Evolutionary conservation across 2,797 vertebrate genomes (phyloP), one percentile per base, ranked within the genome.

Genomic region (Eleutherodactylus coqui): DNA sequence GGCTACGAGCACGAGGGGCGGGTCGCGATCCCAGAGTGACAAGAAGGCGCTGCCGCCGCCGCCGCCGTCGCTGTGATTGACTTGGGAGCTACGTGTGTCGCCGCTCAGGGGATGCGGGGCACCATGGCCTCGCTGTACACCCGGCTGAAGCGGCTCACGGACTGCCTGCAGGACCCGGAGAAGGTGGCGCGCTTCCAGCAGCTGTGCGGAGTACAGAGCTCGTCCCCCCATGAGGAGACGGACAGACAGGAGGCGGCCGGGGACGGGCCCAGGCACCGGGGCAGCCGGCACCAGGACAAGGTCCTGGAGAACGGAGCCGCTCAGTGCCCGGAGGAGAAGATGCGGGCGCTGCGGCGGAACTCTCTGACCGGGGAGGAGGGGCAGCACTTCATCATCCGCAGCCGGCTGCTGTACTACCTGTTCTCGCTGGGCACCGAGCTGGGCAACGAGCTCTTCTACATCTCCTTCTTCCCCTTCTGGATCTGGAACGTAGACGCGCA

Each of bases 371-470:
- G 92, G 4, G 97, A 97, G 69, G 90, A 84, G 9, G 95, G 95
- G 0, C 96, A 96, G 88, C 94, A 96, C 92, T 97, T 97, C 89
- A 79, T 93, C 27, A 96, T 96, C 88, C 90, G 93, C 82, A 97
- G 96, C 93, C 94, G 92, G 82, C 90, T 96, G 43, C 90, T 99
- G 17, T 98, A 93, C 91, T 98, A 96, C 90, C 87, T 97, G 41
- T 99, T 99, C 95, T 94, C 95, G 24, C 89, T 98, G 29, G 98
- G 97, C 41, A 98, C 98, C 8, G 98, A 98, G 87, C 93, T 99
- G 88, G 98, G 98, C 88, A 99, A 99, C 90, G 98, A 99, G 90
- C 91, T 96, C 62, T 99, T 99, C 91, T 99, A 98, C 92, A 97
- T 97, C 90, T 91, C 93, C 11, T 99, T 99, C 91, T 99, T 99